These are phyloP conservation scores for Brenthis daphne DNA, from an alignment of 2,888 invertebrate species.

Conservation along the genomic window DNA sequence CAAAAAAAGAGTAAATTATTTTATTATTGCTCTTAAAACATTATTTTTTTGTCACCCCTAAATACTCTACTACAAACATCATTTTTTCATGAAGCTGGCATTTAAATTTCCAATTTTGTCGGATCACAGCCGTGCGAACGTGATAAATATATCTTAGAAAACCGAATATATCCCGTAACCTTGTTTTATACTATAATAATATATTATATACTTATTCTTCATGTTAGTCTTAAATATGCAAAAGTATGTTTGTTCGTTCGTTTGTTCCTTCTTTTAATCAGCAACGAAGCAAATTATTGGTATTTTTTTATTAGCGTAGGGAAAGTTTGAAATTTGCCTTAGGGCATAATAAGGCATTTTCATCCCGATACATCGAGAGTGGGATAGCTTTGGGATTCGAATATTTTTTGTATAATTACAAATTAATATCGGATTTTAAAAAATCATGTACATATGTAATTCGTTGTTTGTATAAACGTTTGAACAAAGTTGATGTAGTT, in stretches of 20 bases:
- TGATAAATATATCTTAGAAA: constrained; percentile 1
- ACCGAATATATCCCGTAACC: background rate
- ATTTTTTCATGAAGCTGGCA: background rate
- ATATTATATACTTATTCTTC: background rate
- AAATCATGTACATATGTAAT: too few relatives aligned
- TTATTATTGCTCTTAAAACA: background rate
- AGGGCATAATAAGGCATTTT: too few relatives aligned
- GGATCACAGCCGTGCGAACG: background rate
- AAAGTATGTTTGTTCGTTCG: background rate
- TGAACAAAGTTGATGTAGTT: too few relatives aligned
- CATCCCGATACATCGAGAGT: too few relatives aligned
- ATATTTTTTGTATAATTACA: too few relatives aligned
- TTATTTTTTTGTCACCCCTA: constrained; percentile 8
- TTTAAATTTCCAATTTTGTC: constrained; percentile 14
- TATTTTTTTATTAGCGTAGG: too few relatives aligned
- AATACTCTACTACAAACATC: constrained; percentile 5
- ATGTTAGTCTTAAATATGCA: background rate
- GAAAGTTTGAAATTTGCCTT: too few relatives aligned
- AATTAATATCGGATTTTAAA: too few relatives aligned
- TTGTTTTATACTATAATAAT: constrained; percentile 1
- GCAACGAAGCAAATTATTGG: too few relatives aligned
- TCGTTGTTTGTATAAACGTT: too few relatives aligned
- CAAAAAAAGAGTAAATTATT: background rate
- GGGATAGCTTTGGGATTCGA: too few relatives aligned
- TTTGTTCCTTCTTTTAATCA: background rate